These are phyloP conservation scores for Enteromius paludinosus DNA, from an alignment of 2,797 vertebrate genomes.

Conservation along the genomic window DNA sequence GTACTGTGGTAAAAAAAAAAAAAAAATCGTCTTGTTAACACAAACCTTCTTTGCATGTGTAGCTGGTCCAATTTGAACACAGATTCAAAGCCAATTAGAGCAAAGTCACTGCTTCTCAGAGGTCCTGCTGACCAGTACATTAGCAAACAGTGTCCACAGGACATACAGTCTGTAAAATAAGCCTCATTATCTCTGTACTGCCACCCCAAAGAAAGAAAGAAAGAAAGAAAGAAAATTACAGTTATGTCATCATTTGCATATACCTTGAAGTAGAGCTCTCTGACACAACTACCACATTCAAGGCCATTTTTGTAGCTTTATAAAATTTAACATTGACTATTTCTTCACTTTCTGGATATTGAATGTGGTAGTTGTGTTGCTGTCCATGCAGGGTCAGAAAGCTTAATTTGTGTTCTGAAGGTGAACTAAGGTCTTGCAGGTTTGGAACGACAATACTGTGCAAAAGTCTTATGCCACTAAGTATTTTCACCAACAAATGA, in stretches of 20 bases:
- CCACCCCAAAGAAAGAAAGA: background rate
- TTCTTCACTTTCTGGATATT: no score
- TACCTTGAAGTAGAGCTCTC: no score
- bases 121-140: constrained; percentile 25
- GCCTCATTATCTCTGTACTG: constrained; percentile 18
- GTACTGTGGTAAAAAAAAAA: background rate
- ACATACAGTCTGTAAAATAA: background rate
- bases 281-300: no score
- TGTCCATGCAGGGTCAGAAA: no score
- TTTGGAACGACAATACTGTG: no score
- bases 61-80: constrained; percentile 6
- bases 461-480: no score
- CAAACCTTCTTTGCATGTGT: background rate
- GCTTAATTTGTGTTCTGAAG: no score
- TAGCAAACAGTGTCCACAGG: constrained; percentile 11
- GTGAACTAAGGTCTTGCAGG: no score
- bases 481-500: no score
- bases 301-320: no score
- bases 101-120: background rate
- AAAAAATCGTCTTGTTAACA: background rate
- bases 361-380: no score
- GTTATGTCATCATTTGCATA: background rate
- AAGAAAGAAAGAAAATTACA: background rate
- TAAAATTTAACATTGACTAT: no score
- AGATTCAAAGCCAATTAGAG: constrained; percentile 29